Conservation (phyloP, 2,888 invertebrate genomes). For the Caenorhabditis japonica region DNA sequence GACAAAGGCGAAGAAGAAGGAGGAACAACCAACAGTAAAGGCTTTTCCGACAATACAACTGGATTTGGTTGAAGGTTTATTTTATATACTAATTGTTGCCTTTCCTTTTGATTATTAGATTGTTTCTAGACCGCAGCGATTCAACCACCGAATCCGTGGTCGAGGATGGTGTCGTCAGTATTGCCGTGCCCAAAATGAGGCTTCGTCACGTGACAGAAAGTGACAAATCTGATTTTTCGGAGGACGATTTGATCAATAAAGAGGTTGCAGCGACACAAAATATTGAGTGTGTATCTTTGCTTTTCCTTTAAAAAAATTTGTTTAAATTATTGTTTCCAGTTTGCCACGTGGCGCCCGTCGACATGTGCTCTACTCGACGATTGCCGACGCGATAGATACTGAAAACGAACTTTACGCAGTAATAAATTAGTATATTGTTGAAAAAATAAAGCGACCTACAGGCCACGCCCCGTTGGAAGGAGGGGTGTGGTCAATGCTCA, state of each 20-base stretch:
- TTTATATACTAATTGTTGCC: too few relatives aligned
- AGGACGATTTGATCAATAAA: conserved; percentile 35
- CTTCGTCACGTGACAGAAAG: conserved; percentile 38
- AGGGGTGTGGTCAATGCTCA: too few relatives aligned
- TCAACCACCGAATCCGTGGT: conserved; percentile 9
- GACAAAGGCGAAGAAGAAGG: conserved; percentile 16
- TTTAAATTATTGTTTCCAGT: too few relatives aligned
- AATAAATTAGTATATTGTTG: neutral
- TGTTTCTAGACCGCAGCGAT: neutral
- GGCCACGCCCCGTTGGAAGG: too few relatives aligned
- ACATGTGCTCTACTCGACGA: conserved; percentile 66
- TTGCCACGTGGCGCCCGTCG: conserved; percentile 46
- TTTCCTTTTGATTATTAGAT: too few relatives aligned
- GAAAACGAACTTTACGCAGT: conserved; percentile 47
- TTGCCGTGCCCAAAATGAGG: conserved; percentile 20
- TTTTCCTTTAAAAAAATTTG: too few relatives aligned
- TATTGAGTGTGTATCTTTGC: conserved; percentile 17
- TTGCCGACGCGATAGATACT: conserved; percentile 65
- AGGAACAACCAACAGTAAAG: too few relatives aligned
- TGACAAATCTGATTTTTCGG: conserved; percentile 43
- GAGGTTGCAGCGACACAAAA: conserved; percentile 12
- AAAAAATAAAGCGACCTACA: too few relatives aligned
- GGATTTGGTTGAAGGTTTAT: conserved; percentile 16
- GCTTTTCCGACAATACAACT: conserved; percentile 22
- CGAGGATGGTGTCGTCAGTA: conserved; percentile 17